Evolutionary conservation across 2,113 vertebrate genomes (phyloP).

Genomic region (Vicugna pacos): DNA sequence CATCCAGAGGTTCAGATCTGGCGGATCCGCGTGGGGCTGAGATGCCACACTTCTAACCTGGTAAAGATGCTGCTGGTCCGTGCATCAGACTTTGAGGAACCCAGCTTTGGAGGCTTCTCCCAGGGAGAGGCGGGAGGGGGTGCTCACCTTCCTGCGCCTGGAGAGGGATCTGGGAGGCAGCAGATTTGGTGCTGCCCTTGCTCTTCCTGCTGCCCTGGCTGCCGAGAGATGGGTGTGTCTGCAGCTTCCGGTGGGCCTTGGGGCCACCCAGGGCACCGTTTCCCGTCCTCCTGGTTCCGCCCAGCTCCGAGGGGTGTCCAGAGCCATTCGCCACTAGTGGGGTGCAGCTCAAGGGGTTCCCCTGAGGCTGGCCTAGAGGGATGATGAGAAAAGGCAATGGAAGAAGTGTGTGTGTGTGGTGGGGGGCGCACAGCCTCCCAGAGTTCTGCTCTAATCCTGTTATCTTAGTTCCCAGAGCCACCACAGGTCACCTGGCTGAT

Average conservation of each 20-base stretch:
- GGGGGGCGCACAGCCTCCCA: not conserved
- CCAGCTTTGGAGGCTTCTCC: not conserved
- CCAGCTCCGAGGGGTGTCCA: conserved; percentile 78
- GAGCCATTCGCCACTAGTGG: conserved; percentile 88
- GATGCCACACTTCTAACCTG: not conserved
- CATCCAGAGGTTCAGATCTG: not conserved
- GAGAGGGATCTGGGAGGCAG: conserved; percentile 94
- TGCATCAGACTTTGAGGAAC: rapidly evolving
- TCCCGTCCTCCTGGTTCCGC: conserved; percentile 80
- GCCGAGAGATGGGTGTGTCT: conserved; percentile 93
- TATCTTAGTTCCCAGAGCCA: not conserved
- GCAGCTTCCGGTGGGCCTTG: conserved; percentile 91
- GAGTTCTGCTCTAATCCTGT: not conserved
- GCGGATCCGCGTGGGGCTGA: not conserved
- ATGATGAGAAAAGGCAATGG: conserved; percentile 35
- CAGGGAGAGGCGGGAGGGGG: rapidly evolving
- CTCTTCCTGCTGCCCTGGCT: conserved; percentile 96
- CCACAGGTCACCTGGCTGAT: not conserved
- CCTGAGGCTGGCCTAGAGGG: conserved; percentile 87
- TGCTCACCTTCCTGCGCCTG: conserved; percentile 95
- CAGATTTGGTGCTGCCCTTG: conserved; percentile 94
- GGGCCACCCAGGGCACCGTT: conserved; percentile 85
- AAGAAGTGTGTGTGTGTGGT: no score
- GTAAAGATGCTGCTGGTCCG: no score
- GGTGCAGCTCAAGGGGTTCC: conserved; percentile 80